Evolutionary conservation across 2,113 vertebrate species (phyloP), one percentile per base, ranked within the genome.

Genomic region (Tychaedon coryphoeus): DNA sequence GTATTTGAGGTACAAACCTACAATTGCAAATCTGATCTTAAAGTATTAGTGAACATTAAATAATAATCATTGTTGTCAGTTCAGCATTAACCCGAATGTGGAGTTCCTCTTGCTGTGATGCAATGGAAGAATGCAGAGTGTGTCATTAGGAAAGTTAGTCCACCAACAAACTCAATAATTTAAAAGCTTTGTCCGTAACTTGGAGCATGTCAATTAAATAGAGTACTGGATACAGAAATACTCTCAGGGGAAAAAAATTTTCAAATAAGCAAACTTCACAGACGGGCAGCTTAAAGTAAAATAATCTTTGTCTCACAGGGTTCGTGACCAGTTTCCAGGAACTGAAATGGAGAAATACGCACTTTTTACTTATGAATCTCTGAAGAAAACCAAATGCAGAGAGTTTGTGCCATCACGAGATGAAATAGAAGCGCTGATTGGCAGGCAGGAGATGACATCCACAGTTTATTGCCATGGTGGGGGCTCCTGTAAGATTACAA

Each of bases 401-500:
- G 99, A 99, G 97, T 99, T 98, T 86, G 99, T 99, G 80, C 99
- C 99, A 4, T 99, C 99, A 0, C 98, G 98, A 48, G 98, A 99
- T 96, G 99, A 99, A 97, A 99, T 99, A 74, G 98, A 98, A 70
- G 98, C 98, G 23, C 98, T 99, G 75, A 98, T 99, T 73, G 90
- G 97, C 45, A 98, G 98, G 50, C 99, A 99, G 97, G 99, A 99
- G 73, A 99, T 99, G 99, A 99, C 98, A 40, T 98, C 99, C 90
- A 99, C 98, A 0, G 99, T 99, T 12, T 98, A 99, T 69, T 99
- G 99, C 95, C 99, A 99, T 2, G 99, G 99, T 8, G 99, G 99
- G 7, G 99, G 99, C 23, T 99, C 99, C 91, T 99, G 99, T 97
- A 99, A 99, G 97, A 99, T 99, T 96, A 99, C 98, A 61, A 98